Percentiles rank a stretch among this genome's conserved stretches.
Evolutionary conservation across 2,113 vertebrate species (phyloP).

Genomic region (Struthio camelus): DNA sequence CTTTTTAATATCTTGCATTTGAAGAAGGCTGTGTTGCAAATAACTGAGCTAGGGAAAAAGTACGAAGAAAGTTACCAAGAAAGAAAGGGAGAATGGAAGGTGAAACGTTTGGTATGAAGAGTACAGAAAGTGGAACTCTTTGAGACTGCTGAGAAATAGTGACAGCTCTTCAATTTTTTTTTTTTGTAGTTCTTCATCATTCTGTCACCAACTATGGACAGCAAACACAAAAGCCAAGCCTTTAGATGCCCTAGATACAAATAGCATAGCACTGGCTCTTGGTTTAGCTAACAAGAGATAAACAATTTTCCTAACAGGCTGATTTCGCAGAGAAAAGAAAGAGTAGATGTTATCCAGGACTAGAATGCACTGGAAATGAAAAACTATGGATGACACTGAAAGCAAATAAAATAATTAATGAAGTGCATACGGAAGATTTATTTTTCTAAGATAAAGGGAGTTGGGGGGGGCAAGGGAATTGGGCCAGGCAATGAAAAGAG

Average conservation of each 20-base stretch:
- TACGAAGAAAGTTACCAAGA: accelerated
- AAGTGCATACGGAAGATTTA: neutral
- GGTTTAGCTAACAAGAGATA: neutral
- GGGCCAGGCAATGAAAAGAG: neutral
- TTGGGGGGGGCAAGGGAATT: neutral
- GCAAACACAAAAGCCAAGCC: neutral
- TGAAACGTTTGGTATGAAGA: neutral
- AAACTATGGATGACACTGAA: neutral
- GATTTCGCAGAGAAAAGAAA: neutral
- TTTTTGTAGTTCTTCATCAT: too few relatives aligned
- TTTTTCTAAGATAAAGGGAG: neutral
- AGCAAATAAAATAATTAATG: neutral
- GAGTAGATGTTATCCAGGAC: neutral
- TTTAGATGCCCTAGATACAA: neutral
- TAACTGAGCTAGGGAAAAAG: neutral
- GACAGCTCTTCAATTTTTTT: too few relatives aligned
- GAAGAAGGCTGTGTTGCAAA: neutral
- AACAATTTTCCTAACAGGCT: neutral
- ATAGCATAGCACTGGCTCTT: neutral
- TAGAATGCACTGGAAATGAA: neutral
- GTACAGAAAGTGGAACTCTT: neutral
- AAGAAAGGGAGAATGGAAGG: neutral
- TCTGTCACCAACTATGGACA: neutral
- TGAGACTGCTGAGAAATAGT: neutral
- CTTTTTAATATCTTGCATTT: neutral